Evolutionary conservation across 2,113 vertebrate species (phyloP).

Genomic region (Taurulus bubalis): DNA sequence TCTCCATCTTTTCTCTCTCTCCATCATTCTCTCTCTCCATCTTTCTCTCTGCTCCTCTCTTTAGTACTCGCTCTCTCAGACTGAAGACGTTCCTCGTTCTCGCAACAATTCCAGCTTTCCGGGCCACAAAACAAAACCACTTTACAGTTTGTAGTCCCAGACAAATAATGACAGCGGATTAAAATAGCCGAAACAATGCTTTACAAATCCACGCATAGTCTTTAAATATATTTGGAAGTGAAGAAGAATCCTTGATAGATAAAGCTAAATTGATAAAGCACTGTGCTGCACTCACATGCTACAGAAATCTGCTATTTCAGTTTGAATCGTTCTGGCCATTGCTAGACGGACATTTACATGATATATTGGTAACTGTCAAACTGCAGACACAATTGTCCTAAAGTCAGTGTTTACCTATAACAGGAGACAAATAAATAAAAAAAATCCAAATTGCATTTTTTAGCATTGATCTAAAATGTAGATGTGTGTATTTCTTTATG

Average conservation of each 20-base stretch:
- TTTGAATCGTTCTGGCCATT: neutral
- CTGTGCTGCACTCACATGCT: neutral
- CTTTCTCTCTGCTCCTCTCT: neutral
- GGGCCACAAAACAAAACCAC: conserved; percentile 16
- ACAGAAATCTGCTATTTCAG: conserved; percentile 21
- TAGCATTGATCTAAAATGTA: neutral
- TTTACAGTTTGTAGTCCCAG: conserved; percentile 47
- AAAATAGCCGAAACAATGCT: conserved; percentile 38
- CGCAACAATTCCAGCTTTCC: conserved; percentile 30
- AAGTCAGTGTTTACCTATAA: neutral
- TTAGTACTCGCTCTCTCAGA: neutral
- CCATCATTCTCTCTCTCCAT: neutral
- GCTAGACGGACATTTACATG: neutral
- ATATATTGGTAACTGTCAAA: conserved; percentile 19
- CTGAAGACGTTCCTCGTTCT: conserved; percentile 32
- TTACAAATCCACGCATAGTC: conserved; percentile 31
- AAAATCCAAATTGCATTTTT: neutral
- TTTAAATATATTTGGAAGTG: conserved; percentile 23
- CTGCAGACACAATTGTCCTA: neutral
- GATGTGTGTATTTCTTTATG: neutral
- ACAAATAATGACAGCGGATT: conserved; percentile 46
- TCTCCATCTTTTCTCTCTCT: neutral
- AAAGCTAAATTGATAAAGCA: conserved; percentile 32
- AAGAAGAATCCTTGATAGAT: conserved; percentile 13
- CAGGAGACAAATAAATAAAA: neutral